Conservation (phyloP, 2,113 vertebrate species). For the Silurus asotus region DNA sequence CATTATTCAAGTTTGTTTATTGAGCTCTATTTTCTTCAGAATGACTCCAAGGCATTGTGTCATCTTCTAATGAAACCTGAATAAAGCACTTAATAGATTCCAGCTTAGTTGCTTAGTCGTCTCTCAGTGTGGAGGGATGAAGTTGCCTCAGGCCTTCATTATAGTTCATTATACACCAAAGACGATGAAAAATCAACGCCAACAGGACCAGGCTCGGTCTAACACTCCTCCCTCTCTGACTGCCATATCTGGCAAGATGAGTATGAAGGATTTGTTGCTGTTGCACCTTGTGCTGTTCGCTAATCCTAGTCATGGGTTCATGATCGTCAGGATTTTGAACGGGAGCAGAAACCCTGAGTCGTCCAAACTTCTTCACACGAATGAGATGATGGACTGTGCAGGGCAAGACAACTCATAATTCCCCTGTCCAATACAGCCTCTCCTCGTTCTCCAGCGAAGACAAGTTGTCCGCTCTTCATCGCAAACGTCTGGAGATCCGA, state of each 20-base stretch:
- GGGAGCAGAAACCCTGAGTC: neutral
- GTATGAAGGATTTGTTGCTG: conserved; percentile 17
- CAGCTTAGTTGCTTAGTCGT: conserved; percentile 17
- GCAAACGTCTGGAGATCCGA: neutral
- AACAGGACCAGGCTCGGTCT: conserved; percentile 8
- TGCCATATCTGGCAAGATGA: neutral
- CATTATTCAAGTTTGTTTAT: neutral
- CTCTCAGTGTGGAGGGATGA: conserved; percentile 32
- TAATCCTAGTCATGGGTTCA: neutral
- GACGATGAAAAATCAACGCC: conserved; percentile 49
- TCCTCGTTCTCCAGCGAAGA: neutral
- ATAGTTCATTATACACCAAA: conserved; percentile 48
- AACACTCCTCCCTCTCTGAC: neutral
- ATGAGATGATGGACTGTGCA: neutral
- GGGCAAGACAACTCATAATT: neutral
- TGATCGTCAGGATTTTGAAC: neutral
- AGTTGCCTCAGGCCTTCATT: conserved; percentile 46
- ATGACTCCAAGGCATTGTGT: neutral
- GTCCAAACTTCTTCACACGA: neutral
- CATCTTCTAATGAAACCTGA: neutral
- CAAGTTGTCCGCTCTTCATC: neutral
- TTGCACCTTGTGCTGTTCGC: neutral
- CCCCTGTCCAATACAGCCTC: neutral
- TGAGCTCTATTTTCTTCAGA: too few relatives aligned
- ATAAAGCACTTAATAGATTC: neutral